Base-by-base conservation (phyloP, 2,797 vertebrate genomes). In the Staurois parvus region DNA sequence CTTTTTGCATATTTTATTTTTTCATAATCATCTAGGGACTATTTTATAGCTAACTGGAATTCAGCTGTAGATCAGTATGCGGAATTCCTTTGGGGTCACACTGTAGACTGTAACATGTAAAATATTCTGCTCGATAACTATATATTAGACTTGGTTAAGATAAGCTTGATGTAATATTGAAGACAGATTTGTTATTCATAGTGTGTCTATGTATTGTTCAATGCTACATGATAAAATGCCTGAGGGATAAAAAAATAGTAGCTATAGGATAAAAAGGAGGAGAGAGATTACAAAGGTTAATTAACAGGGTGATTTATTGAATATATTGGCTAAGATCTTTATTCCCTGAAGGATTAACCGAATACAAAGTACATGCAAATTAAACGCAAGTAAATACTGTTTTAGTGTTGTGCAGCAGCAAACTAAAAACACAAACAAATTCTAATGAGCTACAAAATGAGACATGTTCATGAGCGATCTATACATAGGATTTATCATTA, bases 291-390 rank as follows among this genome's bases (percentile, higher is more conserved):
- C 21, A 64, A 64, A 64, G 59, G 59, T 64, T 64, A 64, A 64
- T 64, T 64, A 64, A 8, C 59, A 64, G 59, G 59, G 59, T 11
- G n/a, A 8, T 12, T 64, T 24, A 64, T 64, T 64, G 59, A 64
- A 64, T 64, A 64, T 64, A 64, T 64, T 64, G 59, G 59, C 21
- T 64, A 64, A 64, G 59, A 64, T 64, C 21, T 64, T 21, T 59
- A 2, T 59, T n/a, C n/a, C 59, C 24, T 64, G 10, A 64, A 11
- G 59, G 12, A 69, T 69, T n/a, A 64, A 64, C 59, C 26, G 59
- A 21, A 64, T 24, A 26, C 24, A 6, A 6, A 21, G 56, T 59
- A 10, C 56, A 64, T 64, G n/a, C 24, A 64, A 64, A 64, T 62
- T n/a, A 26, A 26, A 62, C 6, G 2, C 56, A 62, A 64, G n/a